Evolutionary conservation across 2,113 vertebrate species (phyloP).

Genomic region (Dipodomys stephensi): DNA sequence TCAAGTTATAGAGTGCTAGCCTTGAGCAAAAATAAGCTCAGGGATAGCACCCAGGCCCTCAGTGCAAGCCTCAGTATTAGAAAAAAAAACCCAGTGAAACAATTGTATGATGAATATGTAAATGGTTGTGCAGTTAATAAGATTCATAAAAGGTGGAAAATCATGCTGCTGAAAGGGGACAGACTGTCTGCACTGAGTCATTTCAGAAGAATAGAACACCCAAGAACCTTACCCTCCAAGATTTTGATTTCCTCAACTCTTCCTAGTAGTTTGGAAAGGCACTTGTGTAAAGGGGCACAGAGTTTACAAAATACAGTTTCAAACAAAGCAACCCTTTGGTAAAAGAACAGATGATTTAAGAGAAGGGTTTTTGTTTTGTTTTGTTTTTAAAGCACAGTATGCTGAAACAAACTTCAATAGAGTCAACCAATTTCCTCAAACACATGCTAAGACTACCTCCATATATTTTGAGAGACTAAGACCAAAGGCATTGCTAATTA

Average conservation of each 20-base stretch:
- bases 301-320: conserved; percentile 30
- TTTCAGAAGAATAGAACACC: conserved; percentile 14
- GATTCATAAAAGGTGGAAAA: conserved; percentile 14
- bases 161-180: not conserved
- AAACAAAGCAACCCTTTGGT: conserved; percentile 41
- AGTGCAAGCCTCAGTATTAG: not conserved
- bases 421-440: conserved; percentile 42
- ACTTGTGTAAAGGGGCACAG: conserved; percentile 22
- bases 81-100: not conserved
- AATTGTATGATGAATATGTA: not conserved
- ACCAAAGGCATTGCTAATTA: conserved; percentile 63
- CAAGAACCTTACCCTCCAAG: not conserved
- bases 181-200: not conserved
- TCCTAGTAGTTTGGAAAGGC: conserved; percentile 43
- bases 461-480: conserved; percentile 49
- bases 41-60: too few species aligned
- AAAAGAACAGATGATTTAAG: conserved; percentile 52
- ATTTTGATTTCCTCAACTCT: conserved; percentile 4
- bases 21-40: too few species aligned
- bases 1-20: too few species aligned
- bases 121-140: not conserved
- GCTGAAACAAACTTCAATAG: conserved; percentile 54
- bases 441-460: conserved; percentile 44
- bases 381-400: conserved; percentile 11
- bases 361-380: conserved; percentile 22